phyloP scores from a whole-genome alignment of 2,113 vertebrate genomes.

The Cheilinus undulatus region DNA sequence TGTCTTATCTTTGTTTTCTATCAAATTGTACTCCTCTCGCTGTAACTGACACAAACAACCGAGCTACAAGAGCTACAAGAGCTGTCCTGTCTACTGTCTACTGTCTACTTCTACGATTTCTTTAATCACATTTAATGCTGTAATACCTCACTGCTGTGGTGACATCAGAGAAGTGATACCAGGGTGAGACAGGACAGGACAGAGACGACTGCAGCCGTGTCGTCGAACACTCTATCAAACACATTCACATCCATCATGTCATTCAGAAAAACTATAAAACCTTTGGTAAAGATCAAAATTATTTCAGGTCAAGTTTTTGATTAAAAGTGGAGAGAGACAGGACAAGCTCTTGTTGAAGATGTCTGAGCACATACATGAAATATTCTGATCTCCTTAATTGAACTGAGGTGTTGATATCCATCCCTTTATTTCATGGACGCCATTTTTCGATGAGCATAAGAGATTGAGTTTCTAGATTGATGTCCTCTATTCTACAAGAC shows the following conservation, averaged over 20 bases:
- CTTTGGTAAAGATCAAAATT: neutral
- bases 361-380: neutral
- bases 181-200: slow-evolving; percentile 44
- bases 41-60: slow-evolving; percentile 3
- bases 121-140: slow-evolving; percentile 78
- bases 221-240: slow-evolving; percentile 4
- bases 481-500: slow-evolving; percentile 78
- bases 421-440: slow-evolving; percentile 62
- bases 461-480: slow-evolving; percentile 79
- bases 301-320: neutral
- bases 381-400: slow-evolving; percentile 45
- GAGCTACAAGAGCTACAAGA: slow-evolving; percentile 27
- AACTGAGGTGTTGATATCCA: slow-evolving; percentile 52
- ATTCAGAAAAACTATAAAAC: neutral
- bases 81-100: slow-evolving; percentile 39
- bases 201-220: slow-evolving; percentile 35
- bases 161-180: slow-evolving; percentile 68
- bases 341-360: slow-evolving; percentile 7
- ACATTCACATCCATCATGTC: slow-evolving; percentile 10
- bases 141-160: slow-evolving; percentile 48
- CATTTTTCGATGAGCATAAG: slow-evolving; percentile 71
- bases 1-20: slow-evolving; percentile 1
- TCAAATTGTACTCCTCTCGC: neutral
- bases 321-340: neutral
- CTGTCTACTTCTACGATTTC: slow-evolving; percentile 65